These are phyloP conservation scores for Tolmerus cingulatus DNA, from an alignment of 2,888 invertebrate genomes.

Conservation along the genomic window DNA sequence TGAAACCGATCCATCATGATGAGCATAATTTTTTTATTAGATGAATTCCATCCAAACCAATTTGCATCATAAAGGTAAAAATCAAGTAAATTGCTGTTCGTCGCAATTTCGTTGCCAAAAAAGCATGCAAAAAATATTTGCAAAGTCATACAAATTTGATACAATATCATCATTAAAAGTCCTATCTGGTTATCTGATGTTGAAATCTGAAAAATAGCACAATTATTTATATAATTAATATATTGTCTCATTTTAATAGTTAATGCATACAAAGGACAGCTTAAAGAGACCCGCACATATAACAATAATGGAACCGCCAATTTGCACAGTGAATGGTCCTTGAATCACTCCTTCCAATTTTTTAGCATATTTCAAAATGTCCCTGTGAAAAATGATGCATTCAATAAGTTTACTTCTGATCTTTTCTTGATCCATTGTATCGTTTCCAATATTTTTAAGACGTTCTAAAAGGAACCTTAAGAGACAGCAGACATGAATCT, in stretches of 20 bases:
- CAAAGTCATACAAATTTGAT: conserved; percentile 9
- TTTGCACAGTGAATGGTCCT: background rate
- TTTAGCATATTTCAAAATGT: background rate
- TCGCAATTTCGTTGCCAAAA: background rate
- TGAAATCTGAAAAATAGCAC: background rate
- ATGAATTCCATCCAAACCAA: background rate
- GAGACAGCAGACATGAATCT: background rate
- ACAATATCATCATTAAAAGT: background rate
- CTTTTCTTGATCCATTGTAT: background rate
- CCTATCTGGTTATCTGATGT: background rate
- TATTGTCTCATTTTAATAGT: background rate
- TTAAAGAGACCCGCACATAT: conserved; percentile 11
- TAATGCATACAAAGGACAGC: background rate
- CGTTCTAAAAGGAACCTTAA: background rate
- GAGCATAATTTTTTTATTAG: conserved; percentile 12
- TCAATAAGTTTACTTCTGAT: background rate
- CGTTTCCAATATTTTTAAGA: background rate
- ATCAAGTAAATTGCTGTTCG: background rate
- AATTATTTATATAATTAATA: background rate
- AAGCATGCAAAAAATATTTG: conserved; percentile 1
- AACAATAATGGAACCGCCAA: background rate
- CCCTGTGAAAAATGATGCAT: conserved; percentile 7
- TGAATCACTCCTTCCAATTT: background rate
- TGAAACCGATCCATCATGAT: background rate
- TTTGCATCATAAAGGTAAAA: background rate